Conservation (phyloP, 2,113 vertebrate species). For the Thermophis baileyi region DNA sequence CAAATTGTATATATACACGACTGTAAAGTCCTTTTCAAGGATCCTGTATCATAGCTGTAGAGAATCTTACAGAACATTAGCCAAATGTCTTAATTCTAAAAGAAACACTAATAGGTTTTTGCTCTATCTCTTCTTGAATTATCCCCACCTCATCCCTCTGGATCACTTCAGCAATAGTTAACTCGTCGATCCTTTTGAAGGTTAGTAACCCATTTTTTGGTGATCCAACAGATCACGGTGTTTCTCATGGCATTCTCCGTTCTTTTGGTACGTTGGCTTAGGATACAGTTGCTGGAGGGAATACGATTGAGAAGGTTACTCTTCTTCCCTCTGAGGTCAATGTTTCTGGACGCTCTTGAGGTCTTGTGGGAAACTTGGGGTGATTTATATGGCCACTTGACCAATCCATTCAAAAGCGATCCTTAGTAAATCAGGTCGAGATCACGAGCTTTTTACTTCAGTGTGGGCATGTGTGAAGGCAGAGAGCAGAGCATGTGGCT, state of each 20-base stretch:
- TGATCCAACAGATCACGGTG: constrained; percentile 11
- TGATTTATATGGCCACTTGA: not conserved
- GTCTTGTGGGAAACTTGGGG: not conserved
- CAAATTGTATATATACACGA: constrained; percentile 7
- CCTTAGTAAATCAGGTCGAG: constrained; percentile 38
- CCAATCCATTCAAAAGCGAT: constrained; percentile 35
- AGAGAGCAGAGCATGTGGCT: constrained; percentile 31
- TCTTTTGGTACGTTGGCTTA: not conserved
- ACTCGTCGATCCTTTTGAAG: not conserved
- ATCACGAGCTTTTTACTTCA: constrained; percentile 36
- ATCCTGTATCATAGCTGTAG: constrained; percentile 60
- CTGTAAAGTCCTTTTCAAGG: constrained; percentile 2
- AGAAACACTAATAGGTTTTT: not conserved
- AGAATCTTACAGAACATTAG: constrained; percentile 49
- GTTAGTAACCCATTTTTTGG: constrained; percentile 8
- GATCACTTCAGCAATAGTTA: constrained; percentile 23
- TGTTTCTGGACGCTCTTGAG: not conserved
- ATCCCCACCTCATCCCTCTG: not conserved
- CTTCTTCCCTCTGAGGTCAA: not conserved
- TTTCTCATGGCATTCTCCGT: constrained; percentile 22
- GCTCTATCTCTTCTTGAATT: not conserved
- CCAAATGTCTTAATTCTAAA: constrained; percentile 33
- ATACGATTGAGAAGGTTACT: not conserved
- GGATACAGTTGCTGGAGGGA: not conserved
- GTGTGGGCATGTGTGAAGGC: constrained; percentile 33